A percentile compares a stretch with the other conserved stretches of the same genome.
Conservation (phyloP, 2,888 invertebrate species). For the Esperia sulphurella region DNA sequence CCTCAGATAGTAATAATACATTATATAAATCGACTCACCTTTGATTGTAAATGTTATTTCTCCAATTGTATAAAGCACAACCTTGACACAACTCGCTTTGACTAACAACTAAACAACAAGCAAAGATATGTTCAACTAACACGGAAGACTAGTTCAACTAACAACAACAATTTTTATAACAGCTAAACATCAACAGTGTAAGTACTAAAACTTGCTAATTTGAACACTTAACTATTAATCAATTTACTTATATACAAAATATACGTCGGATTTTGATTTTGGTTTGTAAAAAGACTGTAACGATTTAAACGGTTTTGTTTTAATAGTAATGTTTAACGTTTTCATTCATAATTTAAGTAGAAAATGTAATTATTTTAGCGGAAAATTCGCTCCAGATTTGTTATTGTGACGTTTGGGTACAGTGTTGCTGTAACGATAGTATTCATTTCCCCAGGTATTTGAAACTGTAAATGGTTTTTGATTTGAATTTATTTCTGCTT, state of each 20-base stretch:
- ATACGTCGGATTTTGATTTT: background rate
- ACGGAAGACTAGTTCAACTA: slow-evolving; percentile 27
- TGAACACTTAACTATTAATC: slow-evolving; percentile 9
- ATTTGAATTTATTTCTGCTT: background rate
- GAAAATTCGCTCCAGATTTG: slow-evolving; percentile 64
- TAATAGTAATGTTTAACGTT: slow-evolving; percentile 35
- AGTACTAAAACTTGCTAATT: slow-evolving; percentile 21
- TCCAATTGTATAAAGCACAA: slow-evolving; percentile 60
- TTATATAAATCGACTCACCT: slow-evolving; percentile 49
- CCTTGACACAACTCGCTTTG: slow-evolving; percentile 40
- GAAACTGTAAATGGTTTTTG: background rate
- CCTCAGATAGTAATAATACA: too few species aligned
- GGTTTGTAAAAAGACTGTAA: background rate
- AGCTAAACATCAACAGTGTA: slow-evolving; percentile 27
- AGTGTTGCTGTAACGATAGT: slow-evolving; percentile 33
- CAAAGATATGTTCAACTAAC: slow-evolving; percentile 27
- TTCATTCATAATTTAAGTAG: slow-evolving; percentile 64
- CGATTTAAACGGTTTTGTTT: slow-evolving; percentile 17
- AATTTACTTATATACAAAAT: background rate
- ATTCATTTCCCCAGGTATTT: background rate
- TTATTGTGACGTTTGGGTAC: slow-evolving; percentile 53
- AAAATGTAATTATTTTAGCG: slow-evolving; percentile 43
- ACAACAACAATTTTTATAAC: slow-evolving; percentile 15
- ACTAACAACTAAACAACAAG: slow-evolving; percentile 16
- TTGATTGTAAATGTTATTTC: slow-evolving; percentile 50